Evolutionary conservation across 2,888 invertebrate species (phyloP), one percentile per base, ranked within the genome.

Genomic region (Taphrorychus bicolor): DNA sequence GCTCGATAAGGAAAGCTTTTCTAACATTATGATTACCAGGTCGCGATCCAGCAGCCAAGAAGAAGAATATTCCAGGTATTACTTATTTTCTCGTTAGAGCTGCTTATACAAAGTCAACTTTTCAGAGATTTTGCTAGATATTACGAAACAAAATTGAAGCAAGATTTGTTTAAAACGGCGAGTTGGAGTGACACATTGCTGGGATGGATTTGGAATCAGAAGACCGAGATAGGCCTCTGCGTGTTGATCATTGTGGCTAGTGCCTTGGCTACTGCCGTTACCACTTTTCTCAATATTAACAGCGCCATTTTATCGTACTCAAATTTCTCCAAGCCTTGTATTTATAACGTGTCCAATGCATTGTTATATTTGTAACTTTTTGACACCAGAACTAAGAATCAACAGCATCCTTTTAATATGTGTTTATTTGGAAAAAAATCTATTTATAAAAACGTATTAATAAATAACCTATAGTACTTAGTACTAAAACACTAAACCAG

Each of bases 241-340:
- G 80, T 85, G 67, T 77, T 84, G 0, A 86, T 92, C 0, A 85
- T 91, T 74, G 56, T 86, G 1, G 81, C 89, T 73, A 92, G 93
- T 0, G 74, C 89, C 4, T 56, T 82, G 1, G 88, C 91, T 2
- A 92, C 92, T 0, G 74, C 88, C 1, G 83, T 88, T 0, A 88
- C 92, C 0, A 91, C 91, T 0, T 92, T 89, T 75, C 87, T 90
- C 2, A 92, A 91, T 81, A 82, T 92, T 76, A 82, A 85, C 11
- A 87, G 88, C 76, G 87, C 90, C 0, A 83, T 66, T 51, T 56
- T 89, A 11, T 82, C 83, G 49, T 89, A 88, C 51, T 88, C 89
- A 0, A 85, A 85, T 41, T 91, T 91, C 73, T 87, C 89, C 45
- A 89, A 90, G 21, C 91, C 93, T 1, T 93, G 93, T 81, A 84